Conservation (phyloP, 1,140 invertebrate genomes). For the Phthorimaea operculella region DNA sequence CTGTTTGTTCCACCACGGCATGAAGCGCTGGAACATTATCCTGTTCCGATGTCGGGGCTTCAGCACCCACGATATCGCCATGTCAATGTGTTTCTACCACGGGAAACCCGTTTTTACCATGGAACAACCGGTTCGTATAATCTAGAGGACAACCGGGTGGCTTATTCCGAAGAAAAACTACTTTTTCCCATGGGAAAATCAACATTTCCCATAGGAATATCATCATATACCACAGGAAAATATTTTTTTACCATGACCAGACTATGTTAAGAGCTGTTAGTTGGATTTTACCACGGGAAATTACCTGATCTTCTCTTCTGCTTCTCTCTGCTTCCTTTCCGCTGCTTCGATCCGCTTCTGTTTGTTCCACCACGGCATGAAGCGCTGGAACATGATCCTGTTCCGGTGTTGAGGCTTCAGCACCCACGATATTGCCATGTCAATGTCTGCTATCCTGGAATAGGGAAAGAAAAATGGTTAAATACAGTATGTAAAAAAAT, state of each 20-base stretch:
- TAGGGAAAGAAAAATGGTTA: background rate
- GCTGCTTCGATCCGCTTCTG: slow-evolving; percentile 44
- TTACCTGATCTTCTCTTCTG: slow-evolving; percentile 18
- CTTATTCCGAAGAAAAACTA: too few species aligned
- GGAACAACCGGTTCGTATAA: too few species aligned
- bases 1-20: slow-evolving; percentile 60
- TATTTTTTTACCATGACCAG: too few species aligned
- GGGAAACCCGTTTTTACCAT: too few species aligned
- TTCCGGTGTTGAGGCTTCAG: slow-evolving; percentile 58
- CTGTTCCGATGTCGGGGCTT: slow-evolving; percentile 53
- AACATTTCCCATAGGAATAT: too few species aligned
- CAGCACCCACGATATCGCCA: slow-evolving; percentile 63
- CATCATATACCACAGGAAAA: too few species aligned
- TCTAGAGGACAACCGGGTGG: too few species aligned
- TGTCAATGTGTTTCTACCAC: slow-evolving; percentile 53
- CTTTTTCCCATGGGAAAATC: too few species aligned
- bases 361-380: slow-evolving; percentile 63
- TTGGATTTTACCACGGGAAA: too few species aligned
- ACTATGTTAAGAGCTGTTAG: too few species aligned
- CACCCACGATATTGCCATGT: slow-evolving; percentile 61
- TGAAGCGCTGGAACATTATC: slow-evolving; percentile 62
- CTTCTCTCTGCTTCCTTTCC: slow-evolving; percentile 39
- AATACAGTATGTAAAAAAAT: too few species aligned
- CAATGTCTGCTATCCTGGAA: slow-evolving; percentile 60
- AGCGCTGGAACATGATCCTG: slow-evolving; percentile 58